Percentiles rank a stretch among this genome's conserved stretches.
Evolutionary conservation across 2,113 vertebrate species (phyloP).

Genomic region (Austrofundulus limnaeus): DNA sequence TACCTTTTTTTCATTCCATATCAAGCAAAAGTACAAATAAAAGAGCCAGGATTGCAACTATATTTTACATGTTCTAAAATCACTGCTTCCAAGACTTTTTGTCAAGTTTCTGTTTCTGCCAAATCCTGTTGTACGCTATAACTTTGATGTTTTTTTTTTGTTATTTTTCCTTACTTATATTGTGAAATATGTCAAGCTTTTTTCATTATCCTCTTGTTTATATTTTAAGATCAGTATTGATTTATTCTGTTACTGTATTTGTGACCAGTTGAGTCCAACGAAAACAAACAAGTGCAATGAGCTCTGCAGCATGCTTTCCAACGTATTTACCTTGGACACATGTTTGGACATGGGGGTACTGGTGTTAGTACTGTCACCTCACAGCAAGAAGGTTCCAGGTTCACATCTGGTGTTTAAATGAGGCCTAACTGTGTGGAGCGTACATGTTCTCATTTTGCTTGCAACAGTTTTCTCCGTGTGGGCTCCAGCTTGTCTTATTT

Average conservation of each 20-base stretch:
- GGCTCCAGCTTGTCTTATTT: too few relatives aligned
- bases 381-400: background rate
- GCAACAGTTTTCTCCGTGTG: background rate
- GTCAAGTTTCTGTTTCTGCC: background rate
- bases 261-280: background rate
- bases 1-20: background rate
- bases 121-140: background rate
- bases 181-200: background rate
- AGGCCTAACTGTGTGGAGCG: background rate
- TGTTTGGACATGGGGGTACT: background rate
- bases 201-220: background rate
- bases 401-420: slow-evolving; percentile 1
- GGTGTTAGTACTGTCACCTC: background rate
- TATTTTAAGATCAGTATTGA: background rate
- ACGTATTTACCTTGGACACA: background rate
- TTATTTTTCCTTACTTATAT: background rate
- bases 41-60: background rate
- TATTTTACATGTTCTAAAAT: background rate
- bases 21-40: background rate
- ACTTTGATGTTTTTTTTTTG: background rate
- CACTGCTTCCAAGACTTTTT: background rate
- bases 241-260: background rate
- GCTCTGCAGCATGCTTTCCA: background rate
- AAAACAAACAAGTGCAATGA: background rate
- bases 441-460: background rate